These are phyloP conservation scores for Triops longicaudatus DNA, from an alignment of 1,140 invertebrate species.

Conservation along the genomic window DNA sequence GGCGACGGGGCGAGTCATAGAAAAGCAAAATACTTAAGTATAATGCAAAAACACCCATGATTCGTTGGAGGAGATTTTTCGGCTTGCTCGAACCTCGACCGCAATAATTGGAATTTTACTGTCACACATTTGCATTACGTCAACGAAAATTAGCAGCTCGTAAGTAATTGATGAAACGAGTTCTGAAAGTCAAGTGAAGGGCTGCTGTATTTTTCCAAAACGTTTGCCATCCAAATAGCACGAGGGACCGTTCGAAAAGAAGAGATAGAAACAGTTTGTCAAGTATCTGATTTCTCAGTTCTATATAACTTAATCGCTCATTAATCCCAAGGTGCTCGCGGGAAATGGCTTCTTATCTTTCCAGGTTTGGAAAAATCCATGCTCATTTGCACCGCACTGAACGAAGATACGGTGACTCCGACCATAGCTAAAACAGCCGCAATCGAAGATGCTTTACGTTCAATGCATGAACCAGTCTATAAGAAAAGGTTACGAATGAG, in stretches of 20 bases:
- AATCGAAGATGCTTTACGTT: background rate
- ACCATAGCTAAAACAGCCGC: background rate
- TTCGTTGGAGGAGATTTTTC: too few species aligned
- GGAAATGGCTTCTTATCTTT: background rate
- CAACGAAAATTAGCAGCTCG: too few species aligned
- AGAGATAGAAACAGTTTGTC: background rate
- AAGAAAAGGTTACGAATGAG: background rate
- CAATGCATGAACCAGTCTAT: background rate
- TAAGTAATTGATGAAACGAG: background rate
- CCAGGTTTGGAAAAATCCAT: conserved; percentile 2
- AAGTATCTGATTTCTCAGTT: background rate
- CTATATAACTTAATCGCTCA: background rate
- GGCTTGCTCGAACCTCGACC: too few species aligned
- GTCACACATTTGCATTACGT: too few species aligned
- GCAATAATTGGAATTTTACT: too few species aligned
- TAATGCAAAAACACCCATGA: too few species aligned
- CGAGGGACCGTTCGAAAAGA: background rate
- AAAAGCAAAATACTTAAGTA: too few species aligned
- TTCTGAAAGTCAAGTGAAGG: background rate
- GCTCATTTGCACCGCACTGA: background rate
- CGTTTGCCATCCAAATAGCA: background rate
- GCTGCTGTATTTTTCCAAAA: background rate
- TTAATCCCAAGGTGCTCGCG: background rate
- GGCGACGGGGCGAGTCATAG: too few species aligned
- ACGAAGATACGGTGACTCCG: background rate